Evolutionary conservation across 2,888 invertebrate species (phyloP), one percentile per base, ranked within the genome.

Genomic region (Monoplex corrugatus): DNA sequence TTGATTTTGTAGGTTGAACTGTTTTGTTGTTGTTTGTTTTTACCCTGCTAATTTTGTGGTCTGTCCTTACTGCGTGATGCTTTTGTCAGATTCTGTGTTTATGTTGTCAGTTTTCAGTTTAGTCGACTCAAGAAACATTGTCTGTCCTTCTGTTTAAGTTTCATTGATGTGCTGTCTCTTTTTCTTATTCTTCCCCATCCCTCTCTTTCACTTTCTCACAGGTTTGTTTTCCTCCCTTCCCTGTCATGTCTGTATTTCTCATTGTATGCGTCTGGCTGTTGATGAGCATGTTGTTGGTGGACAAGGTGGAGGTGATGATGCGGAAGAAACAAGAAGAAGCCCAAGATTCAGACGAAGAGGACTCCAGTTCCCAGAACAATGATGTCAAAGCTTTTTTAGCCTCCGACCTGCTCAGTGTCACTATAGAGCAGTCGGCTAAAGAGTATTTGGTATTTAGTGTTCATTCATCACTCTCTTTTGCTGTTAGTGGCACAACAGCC

Each of bases 291-390:
- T 43, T 83, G 68, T 82, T 82, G 80, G 8, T 16, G 32, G 75
- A 72, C 72, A 32, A 87, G 91, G 89, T 90, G 90, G 90, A 90
- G 89, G 86, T 50, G 78, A 91, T 88, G 86, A 88, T 89, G 87
- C 72, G 84, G 75, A 78, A 87, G 87, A 89, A 85, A 35, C 90
- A 88, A 83, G 87, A 68, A 23, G 88, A 82, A 35, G 80, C 80
- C 13, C 87, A 89, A 75, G 90, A 89, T 32, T 86, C 87, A 0
- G 89, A 91, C 2, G 89, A 91, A 23, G 91, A 90, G 1, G 89
- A 91, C 40, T 40, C 68, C 8, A 50, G 57, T n/a, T 50, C 75
- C 10, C 87, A 88, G 38, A 45, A 87, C 35, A 63, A 87, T 43
- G 89, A 89, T 28, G 88, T 86, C 50, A 72, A 57, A n/a, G 57